Percentiles rank a stretch among this genome's conserved stretches.
Conservation (phyloP, 2,797 vertebrate genomes). For the Eulemur coronatus region DNA sequence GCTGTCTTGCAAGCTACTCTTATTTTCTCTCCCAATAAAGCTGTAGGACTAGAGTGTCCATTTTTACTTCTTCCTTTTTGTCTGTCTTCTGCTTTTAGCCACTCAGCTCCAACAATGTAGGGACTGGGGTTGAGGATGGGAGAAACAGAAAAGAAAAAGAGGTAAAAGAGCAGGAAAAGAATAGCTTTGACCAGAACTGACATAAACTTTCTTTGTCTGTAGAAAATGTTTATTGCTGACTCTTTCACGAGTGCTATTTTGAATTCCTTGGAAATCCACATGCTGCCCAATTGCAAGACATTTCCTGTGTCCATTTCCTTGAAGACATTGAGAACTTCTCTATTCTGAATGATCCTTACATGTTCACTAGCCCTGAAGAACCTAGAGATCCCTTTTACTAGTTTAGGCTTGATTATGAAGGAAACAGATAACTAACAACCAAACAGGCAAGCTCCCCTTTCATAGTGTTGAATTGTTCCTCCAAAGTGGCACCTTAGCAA, state of each 20-base stretch:
- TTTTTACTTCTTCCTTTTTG: neutral
- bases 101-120: neutral
- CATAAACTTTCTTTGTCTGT: neutral
- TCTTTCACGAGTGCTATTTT: neutral
- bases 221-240: neutral
- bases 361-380: neutral
- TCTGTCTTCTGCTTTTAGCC: neutral
- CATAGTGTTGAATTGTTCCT: neutral
- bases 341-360: neutral
- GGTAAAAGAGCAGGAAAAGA: neutral
- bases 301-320: neutral
- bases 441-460: neutral
- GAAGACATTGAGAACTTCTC: neutral
- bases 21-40: neutral
- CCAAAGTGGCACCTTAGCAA: neutral
- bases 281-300: neutral
- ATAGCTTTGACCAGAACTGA: neutral
- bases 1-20: neutral
- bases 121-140: neutral
- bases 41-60: rapidly evolving
- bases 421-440: neutral
- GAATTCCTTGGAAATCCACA: constrained; percentile 12
- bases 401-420: neutral
- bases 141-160: neutral
- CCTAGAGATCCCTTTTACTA: neutral